These are phyloP conservation scores for Raphicerus campestris DNA, from an alignment of 2,113 vertebrate species.

Conservation along the genomic window DNA sequence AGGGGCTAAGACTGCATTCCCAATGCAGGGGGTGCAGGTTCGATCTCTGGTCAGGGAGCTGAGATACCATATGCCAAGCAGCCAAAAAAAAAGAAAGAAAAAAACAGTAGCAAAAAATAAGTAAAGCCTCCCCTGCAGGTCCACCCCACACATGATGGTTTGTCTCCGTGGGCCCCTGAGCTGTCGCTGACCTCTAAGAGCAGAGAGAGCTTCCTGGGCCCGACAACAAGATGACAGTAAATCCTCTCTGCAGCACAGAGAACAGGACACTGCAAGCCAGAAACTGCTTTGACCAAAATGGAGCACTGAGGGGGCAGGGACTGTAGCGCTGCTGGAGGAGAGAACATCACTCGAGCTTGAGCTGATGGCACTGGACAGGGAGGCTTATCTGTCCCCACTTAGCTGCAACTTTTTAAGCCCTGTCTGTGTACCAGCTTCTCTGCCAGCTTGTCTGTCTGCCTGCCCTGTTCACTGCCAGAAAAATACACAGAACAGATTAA, in stretches of 20 bases:
- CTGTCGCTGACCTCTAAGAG: background rate
- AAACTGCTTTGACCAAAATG: background rate
- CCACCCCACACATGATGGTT: background rate
- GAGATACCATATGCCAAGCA: background rate
- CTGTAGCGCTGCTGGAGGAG: background rate
- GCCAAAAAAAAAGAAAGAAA: background rate
- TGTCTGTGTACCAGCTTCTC: background rate
- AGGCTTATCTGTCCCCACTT: background rate
- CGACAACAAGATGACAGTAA: conserved; percentile 16
- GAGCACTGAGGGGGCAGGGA: background rate
- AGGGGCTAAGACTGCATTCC: background rate
- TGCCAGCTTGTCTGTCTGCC: background rate
- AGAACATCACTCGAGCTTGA: background rate
- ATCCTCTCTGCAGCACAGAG: background rate
- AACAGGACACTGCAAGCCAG: background rate
- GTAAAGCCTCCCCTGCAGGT: background rate
- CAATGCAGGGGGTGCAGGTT: background rate
- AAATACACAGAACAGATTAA: background rate
- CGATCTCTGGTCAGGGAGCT: background rate
- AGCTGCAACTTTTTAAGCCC: background rate
- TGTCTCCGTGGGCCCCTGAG: background rate
- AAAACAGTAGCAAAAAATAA: background rate
- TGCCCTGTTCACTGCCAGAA: background rate
- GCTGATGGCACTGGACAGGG: background rate
- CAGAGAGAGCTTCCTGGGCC: background rate